phyloP scores from a whole-genome alignment of 2,113 vertebrate species.

The Eulemur macaco region DNA sequence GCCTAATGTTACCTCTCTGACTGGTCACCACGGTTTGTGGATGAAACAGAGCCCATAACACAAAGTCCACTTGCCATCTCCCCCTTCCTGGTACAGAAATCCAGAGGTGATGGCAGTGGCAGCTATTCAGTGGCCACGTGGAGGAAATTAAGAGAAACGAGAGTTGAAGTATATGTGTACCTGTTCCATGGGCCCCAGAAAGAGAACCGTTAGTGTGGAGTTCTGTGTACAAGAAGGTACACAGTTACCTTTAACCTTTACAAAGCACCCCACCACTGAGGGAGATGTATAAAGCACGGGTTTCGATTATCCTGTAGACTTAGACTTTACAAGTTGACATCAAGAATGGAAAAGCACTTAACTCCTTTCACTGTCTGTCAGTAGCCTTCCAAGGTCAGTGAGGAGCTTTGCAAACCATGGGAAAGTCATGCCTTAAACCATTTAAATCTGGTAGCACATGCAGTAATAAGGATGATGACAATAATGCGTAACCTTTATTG shows the following conservation, averaged over 20 bases:
- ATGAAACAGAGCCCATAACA: constrained; percentile 12
- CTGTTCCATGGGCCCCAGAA: not conserved
- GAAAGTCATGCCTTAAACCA: not conserved
- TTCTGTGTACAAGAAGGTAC: not conserved
- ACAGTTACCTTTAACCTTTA: not conserved
- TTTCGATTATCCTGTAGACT: not conserved
- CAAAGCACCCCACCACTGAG: not conserved
- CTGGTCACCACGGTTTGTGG: not conserved
- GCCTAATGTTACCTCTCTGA: not conserved
- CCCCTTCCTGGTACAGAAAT: not conserved
- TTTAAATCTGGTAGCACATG: not conserved
- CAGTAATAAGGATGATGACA: not conserved
- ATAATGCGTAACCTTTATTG: not conserved
- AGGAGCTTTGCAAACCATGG: not conserved
- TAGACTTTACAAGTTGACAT: not conserved
- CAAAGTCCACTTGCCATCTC: not conserved
- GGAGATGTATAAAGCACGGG: not conserved
- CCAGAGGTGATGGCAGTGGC: not conserved
- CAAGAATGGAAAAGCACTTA: not conserved
- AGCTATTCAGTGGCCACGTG: not conserved
- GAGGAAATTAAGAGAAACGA: not conserved
- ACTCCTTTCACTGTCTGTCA: not conserved
- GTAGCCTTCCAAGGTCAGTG: not conserved
- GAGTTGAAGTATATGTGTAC: not conserved
- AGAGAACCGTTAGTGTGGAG: not conserved